Evolutionary conservation across 2,888 invertebrate species (phyloP), one percentile per base, ranked within the genome.

Genomic region (Himalopsyche anomala): DNA sequence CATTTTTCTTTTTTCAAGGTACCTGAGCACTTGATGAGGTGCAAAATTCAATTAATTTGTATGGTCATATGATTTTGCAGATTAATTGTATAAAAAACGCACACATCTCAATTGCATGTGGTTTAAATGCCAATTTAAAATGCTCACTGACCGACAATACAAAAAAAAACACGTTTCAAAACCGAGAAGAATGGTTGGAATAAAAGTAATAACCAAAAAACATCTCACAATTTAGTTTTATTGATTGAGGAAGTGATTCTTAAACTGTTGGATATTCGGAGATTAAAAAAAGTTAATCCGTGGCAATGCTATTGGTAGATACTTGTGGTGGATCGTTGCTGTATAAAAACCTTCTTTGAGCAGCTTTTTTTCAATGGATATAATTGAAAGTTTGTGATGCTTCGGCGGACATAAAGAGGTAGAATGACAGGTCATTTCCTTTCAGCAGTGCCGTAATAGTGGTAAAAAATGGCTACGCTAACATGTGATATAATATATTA

Each of bases 321-420:
- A 62, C 62, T 28, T 19, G 62, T 62, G n/a, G n/a, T 8, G 62
- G 62, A 62, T 62, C 9, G 62, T 8, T 8, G n/a, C 62, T 62
- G 19, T 28, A 62, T 62, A 62, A 62, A 62, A 62, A 62, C 6
- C 62, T 62, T 62, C 19, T 8, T 2, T 62, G 19, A 19, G 28
- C 62, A 62, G 28, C 62, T 62, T 62, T 62, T 56, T 62, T 62
- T 62, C 51, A 51, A 62, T 19, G 62, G 19, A 62, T 62, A 62
- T 62, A 62, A 62, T 62, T 62, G 62, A 62, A 62, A 62, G 62
- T 62, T 62, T 62, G 62, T 62, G 62, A 62, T 19, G 62, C 62
- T 62, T 62, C 62, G 62, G 62, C 62, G 19, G 62, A 19, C 62
- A 62, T 62, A 62, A 62, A 62, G 62, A 62, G 62, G 62, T 19